Base-by-base conservation (phyloP, 35 echinoderm and acorn worm genomes). In the Anneissia japonica region DNA sequence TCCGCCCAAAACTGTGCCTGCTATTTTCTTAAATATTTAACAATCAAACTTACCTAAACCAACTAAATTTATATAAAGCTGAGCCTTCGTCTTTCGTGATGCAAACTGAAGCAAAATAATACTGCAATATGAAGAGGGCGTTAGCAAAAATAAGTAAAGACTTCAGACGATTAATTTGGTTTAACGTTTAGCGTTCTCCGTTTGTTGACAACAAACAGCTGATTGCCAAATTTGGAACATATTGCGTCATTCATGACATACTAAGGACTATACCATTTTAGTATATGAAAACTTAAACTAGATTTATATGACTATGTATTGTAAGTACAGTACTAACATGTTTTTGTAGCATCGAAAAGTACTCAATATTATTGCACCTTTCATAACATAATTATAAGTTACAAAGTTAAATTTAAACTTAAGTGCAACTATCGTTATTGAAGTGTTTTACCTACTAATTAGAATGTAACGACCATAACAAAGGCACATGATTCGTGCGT, bases 181-280 rank as follows among this genome's bases (percentile, higher is more conserved):
- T 26, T 23, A 23, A 64, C 5, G 51, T 19, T 64, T 19, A 64
- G 51, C 51, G 51, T 64, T 16, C 26, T 19, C 51, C 51, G 51
- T 64, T 64, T 64, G 51, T 64, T 64, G 51, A 64, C 51, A 64
- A 64, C 51, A 64, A 64, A 64, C 51, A 64, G 51, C 51, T 64
- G 51, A 64, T 64, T 64, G 51, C 51, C 51, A 64, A 64, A 64
- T 64, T 64, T 64, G 51, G 51, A 64, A 64, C 10, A 19, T 23
- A 45, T 64, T 64, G 51, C 51, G 51, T 64, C 51, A 64, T n/a
- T n/a, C n/a, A n/a, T n/a, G n/a, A n/a, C n/a, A n/a, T 23, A 64
- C 11, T 64, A 19, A 64, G 51, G 51, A 23, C 7, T 64, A 26
- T 12, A 64, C 51, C 51, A 64, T 64, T 64, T 26, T n/a, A 14